Evolutionary conservation across 1,140 invertebrate genomes (phyloP).

Genomic region (Hyposmocoma kahamanoa): DNA sequence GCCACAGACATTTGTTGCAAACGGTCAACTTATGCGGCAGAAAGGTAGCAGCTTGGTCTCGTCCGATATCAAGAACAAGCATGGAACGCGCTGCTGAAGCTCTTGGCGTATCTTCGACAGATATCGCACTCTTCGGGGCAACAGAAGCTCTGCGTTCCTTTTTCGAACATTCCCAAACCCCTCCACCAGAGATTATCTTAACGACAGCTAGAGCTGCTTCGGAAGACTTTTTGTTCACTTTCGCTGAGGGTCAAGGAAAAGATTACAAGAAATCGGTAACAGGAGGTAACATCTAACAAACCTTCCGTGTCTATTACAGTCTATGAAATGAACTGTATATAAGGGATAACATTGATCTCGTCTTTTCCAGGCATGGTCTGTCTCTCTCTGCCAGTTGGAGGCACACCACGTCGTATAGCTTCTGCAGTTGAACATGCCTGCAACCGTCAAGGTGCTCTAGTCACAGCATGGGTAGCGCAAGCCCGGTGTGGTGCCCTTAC

Average conservation of each 20-base stretch:
- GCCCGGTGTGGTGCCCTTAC: conserved; percentile 79
- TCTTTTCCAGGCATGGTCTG: conserved; percentile 73
- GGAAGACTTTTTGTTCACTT: conserved; percentile 65
- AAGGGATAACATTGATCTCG: too few species aligned
- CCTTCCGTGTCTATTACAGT: too few species aligned
- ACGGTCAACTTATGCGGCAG: conserved; percentile 83
- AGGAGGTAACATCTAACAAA: conserved; percentile 52
- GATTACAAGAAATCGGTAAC: conserved; percentile 66
- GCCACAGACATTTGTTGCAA: conserved; percentile 76
- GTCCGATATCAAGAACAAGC: conserved; percentile 72
- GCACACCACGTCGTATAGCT: conserved; percentile 69
- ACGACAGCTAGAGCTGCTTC: conserved; percentile 73
- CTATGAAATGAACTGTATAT: too few species aligned
- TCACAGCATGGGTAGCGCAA: conserved; percentile 80
- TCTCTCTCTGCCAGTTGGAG: conserved; percentile 74
- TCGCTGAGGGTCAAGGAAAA: conserved; percentile 70
- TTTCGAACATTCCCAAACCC: conserved; percentile 72
- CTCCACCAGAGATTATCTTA: conserved; percentile 72
- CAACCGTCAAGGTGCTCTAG: conserved; percentile 78
- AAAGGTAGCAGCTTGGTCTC: conserved; percentile 85
- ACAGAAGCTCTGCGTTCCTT: conserved; percentile 78
- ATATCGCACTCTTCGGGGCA: conserved; percentile 78
- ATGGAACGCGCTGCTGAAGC: conserved; percentile 75
- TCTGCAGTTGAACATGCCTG: conserved; percentile 76
- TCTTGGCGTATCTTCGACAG: conserved; percentile 78